Percentiles rank a stretch among this genome's conserved stretches.
phyloP scores from a whole-genome alignment of 2,113 vertebrate species.

The Felis catus region F.catus_Fca126_mat1.0 CM031413.1:71200501-71201000 shows the following conservation, averaged over 20 bases:
- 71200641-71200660: background rate
- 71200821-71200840: background rate
- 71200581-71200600: background rate
- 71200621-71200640: background rate
- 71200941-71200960: background rate
- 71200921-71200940: rapidly evolving
- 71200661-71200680: too few species aligned
- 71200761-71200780: rapidly evolving
- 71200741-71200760: rapidly evolving
- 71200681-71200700: background rate
- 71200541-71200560: background rate
- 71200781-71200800: background rate
- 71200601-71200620: background rate
- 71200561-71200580: background rate
- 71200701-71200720: background rate
- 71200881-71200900: rapidly evolving
- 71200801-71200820: background rate
- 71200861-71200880: background rate
- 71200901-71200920: background rate
- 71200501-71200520: background rate
- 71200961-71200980: background rate
- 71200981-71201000: background rate
- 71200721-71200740: background rate
- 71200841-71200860: background rate
- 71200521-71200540: background rate